These are phyloP conservation scores for Orestias chungarensis DNA, from an alignment of 2,797 vertebrate genomes.

Conservation along the genomic window DNA sequence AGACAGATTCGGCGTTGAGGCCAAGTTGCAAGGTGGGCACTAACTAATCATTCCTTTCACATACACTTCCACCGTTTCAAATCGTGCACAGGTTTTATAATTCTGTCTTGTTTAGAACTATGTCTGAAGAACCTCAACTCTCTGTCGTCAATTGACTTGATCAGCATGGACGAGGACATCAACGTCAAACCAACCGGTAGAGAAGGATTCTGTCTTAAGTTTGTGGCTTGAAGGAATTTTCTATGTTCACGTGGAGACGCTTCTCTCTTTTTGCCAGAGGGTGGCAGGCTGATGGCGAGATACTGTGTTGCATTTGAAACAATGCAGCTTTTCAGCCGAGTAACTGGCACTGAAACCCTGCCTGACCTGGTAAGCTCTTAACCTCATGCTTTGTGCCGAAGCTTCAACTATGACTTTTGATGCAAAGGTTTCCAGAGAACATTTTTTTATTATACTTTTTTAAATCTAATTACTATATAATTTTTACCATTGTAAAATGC, in stretches of 20 bases:
- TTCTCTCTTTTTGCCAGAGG: conserved; percentile 74
- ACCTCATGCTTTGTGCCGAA: not conserved
- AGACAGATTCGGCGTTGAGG: conserved; percentile 92
- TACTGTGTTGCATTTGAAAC: conserved; percentile 96
- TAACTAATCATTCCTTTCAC: conserved; percentile 3
- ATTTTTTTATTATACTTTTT: too few species aligned
- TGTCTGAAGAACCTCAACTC: conserved; percentile 95
- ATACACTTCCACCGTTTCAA: not conserved
- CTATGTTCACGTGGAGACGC: not conserved
- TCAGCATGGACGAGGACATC: conserved; percentile 91
- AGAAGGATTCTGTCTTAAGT: not conserved
- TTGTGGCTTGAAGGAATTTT: not conserved
- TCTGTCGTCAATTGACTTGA: conserved; percentile 89
- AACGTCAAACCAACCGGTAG: conserved; percentile 96
- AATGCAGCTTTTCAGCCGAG: conserved; percentile 88
- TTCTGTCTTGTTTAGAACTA: conserved; percentile 80
- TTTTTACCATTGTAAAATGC: too few species aligned
- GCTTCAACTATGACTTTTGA: not conserved
- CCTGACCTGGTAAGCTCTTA: conserved; percentile 87
- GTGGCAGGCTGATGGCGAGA: conserved; percentile 92
- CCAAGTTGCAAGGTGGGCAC: conserved; percentile 90
- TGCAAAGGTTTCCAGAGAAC: not conserved
- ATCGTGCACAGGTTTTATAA: not conserved
- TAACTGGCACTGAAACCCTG: conserved; percentile 88
- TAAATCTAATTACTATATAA: too few species aligned